Evolutionary conservation across 2,113 vertebrate genomes (phyloP), one percentile per base, ranked within the genome.

Genomic region (Micronycteris hirsuta): DNA sequence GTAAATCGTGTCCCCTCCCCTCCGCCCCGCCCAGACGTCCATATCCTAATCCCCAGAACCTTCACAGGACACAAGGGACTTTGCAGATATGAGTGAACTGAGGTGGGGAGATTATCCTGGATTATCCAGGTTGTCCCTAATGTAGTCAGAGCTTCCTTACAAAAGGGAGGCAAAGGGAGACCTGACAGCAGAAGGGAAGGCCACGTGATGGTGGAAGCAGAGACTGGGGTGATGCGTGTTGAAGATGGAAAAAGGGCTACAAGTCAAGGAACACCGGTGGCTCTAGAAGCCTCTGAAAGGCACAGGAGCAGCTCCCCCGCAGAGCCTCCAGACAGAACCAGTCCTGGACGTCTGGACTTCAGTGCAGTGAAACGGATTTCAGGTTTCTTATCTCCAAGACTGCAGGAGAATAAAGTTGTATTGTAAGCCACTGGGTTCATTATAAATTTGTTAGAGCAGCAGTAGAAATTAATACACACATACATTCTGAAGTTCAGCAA

Each of bases 161-260:
- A 33, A 54, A 9, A 73, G 38, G 26, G 13, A 52, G 4, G 4
- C 7, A 8, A 38, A 73, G 16, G 33, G 67, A 77, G 41, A 14
- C 12, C 49, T 41, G 22, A 52, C 36, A 77, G 1, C 6, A 70
- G n/a, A 38, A 71, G n/a, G 71, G 33, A 63, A 41, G 22, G 54
- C 4, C 3, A 2, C 12, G 2, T 16, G 7, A 36, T 36, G 43
- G 15, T 5, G 0, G 77, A 47, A 58, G 33, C 26, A 12, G 20
- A 17, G 49, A 11, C 20, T n/a, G 31, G 36, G 43, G 31, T n/a
- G 19, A 33, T 45, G 20, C 31, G 19, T 24, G 67, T 67, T 38
- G 71, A 78, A 52, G 41, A 22, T 16, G 31, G 71, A 68, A 31
- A 74, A 81, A 12, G 56, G 9, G 8, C 26, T 36, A 9, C 3